Base-by-base conservation (phyloP, 2,113 vertebrate genomes). In the Excalfactoria chinensis region DNA sequence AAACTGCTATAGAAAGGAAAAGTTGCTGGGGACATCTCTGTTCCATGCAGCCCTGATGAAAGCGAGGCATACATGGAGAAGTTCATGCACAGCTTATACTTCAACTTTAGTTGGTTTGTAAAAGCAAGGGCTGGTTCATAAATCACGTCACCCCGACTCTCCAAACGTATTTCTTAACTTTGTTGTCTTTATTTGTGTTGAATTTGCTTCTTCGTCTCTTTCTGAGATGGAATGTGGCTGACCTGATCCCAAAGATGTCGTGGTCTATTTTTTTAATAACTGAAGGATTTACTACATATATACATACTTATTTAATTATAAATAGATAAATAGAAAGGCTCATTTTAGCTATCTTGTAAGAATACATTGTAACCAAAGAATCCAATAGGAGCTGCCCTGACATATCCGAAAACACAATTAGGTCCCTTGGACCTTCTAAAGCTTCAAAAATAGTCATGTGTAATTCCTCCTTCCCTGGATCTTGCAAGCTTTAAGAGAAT, bases 401-500 rank as follows among this genome's bases (percentile, higher is more conserved):
- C 69, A 62, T 85, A 80, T 92, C 82, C 84, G 89, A 93, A 79
- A 89, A 69, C 75, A 94, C 94, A 95, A 89, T 95, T 92, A 93
- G 91, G 78, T 91, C 89, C 91, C 91, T 72, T 86, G 89, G 95
- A 96, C 95, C 90, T 96, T 93, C 91, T 75, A 96, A 91, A 93
- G 64, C 95, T 96, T 93, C 41, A 91, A 86, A 95, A 95, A 95
- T 93, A 93, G 93, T 89, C n/a, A 53, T 95, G 60, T 96, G 89
- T 95, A 95, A 96, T 96, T 96, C 89, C 91, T 95, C 88, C 72
- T 86, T 93, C 91, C 91, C 72, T 91, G 62, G 91, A 86, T 87
- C 69, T 87, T 91, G 89, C 82, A 86, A 96, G 95, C 89, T 96
- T 78, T 94, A 95, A 92, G 75, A 93, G 95, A 95, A 89, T 96